Base-by-base conservation (phyloP, 1,140 invertebrate species). In the Diorhabda sublineata region DNA sequence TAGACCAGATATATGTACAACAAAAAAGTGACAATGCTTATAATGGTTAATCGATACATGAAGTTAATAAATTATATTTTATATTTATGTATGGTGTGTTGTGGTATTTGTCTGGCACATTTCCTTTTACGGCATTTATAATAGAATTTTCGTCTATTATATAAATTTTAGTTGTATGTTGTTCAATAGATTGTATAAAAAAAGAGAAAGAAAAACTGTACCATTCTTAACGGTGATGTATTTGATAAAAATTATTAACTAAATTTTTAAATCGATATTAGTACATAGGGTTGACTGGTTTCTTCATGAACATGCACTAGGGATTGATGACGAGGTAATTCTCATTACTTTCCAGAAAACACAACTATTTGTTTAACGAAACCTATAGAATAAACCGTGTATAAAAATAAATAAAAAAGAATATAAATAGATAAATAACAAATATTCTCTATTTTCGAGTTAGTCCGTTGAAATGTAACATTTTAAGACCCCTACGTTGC, bases 1-100 rank as follows among this genome's bases (percentile, higher is more conserved):
- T 26, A 26, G 26, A 26, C 26, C 26, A 26, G 26, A 26, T 26
- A 26, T 59, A 60, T 62, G 60, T 45, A 61, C 67, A 63, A 59
- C 26, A 68, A 47, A 45, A 68, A 52, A 66, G 67, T 68, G 67
- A 68, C 67, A 68, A 63, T 63, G 67, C 60, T 62, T 59, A 68
- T 68, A 68, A 68, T 68, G 67, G 67, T 26, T 68, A 68, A 68
- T 68, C 67, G 60, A 68, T 68, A 63, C n/a, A 52, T 26, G 26
- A n/a, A 42, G 59, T 68, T 68, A 61, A 68, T 68, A 68, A 68
- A 61, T 61, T 61, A 61, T 61, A 61, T 61, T 61, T 61, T 41
- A 41, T 61, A 61, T 61, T 61, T 61, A 61, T 42, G 26, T 43
- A 5, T 41, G 59, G 59, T 41, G 42, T 61, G 26, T 8, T 4